Evolutionary conservation across 2,888 invertebrate species (phyloP).

Genomic region (Agelastica alni): DNA sequence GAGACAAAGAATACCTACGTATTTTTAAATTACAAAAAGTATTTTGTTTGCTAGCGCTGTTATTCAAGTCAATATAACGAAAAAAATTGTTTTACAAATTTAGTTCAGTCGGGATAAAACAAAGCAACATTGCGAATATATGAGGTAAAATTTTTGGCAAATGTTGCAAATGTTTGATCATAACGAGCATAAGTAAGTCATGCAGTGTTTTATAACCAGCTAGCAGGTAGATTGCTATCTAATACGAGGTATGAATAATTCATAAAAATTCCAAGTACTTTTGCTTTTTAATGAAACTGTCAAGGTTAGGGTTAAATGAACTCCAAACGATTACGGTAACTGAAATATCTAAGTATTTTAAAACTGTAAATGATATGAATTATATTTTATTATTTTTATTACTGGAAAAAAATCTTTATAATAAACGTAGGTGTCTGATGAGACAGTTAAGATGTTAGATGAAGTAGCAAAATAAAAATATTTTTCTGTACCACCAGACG

Average conservation of each 20-base stretch:
- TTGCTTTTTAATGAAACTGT: constrained; percentile 38
- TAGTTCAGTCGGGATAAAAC: no score
- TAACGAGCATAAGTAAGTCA: constrained; percentile 9
- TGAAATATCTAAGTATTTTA: constrained; percentile 1
- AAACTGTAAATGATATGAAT: background rate
- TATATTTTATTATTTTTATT: background rate
- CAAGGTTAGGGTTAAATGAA: constrained; percentile 42
- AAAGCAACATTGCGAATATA: background rate
- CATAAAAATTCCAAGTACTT: constrained; percentile 32
- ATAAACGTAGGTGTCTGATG: no score
- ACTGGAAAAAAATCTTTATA: no score
- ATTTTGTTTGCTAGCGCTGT: no score
- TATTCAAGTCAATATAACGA: no score
- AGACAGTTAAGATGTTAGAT: no score
- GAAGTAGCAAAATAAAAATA: no score
- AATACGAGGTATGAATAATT: constrained; percentile 37
- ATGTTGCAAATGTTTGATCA: constrained; percentile 19
- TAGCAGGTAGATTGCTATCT: constrained; percentile 38
- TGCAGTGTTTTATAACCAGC: constrained; percentile 16
- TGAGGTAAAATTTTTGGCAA: background rate
- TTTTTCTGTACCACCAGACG: no score
- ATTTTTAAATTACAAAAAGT: no score
- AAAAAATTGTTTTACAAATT: no score
- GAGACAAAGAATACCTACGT: no score
- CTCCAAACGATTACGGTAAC: constrained; percentile 17